Percentiles rank a stretch among this genome's conserved stretches.
Conservation (phyloP, 2,797 vertebrate species). For the Acrocephalus scirpaceus region DNA sequence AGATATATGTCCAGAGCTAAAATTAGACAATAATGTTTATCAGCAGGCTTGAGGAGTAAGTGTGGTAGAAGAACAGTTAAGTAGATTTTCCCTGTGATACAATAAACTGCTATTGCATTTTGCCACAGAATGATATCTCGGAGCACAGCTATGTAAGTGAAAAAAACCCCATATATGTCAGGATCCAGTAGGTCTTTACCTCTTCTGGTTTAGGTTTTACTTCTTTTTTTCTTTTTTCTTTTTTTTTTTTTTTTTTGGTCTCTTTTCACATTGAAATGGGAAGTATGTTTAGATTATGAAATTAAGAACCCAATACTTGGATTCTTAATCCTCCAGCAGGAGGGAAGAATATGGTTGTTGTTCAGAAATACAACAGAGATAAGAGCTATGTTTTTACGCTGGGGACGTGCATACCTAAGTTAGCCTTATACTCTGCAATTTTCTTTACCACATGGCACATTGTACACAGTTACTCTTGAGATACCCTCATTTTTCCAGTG, state of each 20-base stretch:
- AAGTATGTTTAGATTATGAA: not conserved
- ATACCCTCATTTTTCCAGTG: not conserved
- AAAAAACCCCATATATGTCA: not conserved
- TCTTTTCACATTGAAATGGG: not conserved
- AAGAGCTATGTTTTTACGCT: not conserved
- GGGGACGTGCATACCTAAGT: not conserved
- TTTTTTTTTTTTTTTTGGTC: no score
- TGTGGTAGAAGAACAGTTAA: not conserved
- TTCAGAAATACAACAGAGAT: not conserved
- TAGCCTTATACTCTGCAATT: not conserved
- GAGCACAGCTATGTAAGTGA: not conserved
- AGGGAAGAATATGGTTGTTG: not conserved
- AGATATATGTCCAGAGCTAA: not conserved
- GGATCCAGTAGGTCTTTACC: not conserved
- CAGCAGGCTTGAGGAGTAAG: not conserved
- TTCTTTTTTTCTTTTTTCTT: not conserved
- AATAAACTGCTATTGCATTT: not conserved
- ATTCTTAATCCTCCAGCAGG: not conserved
- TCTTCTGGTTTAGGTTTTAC: not conserved
- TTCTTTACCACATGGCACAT: not conserved
- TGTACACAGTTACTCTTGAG: not conserved
- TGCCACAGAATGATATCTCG: not conserved
- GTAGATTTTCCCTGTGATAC: not conserved
- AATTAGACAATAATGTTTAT: not conserved
- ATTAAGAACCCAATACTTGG: not conserved